Percentiles rank a stretch among this genome's conserved stretches.
Evolutionary conservation across 2,113 vertebrate species (phyloP).

Genomic region (Amazona guildingii): DNA sequence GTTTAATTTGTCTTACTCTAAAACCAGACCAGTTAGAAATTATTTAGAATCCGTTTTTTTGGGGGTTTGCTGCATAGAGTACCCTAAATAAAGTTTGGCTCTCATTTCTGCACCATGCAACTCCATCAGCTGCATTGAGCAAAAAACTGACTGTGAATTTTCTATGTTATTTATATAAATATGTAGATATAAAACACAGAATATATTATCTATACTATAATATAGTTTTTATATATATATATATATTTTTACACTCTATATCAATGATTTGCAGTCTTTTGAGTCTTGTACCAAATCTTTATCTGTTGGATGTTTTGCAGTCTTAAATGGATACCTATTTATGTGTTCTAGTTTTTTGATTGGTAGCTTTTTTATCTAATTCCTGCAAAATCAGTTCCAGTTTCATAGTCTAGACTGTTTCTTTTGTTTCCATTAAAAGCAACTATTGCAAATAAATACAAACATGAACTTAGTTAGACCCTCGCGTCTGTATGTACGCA

Average conservation of each 20-base stretch:
- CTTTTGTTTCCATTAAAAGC: constrained; percentile 17
- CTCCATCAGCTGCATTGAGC: not conserved
- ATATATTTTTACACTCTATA: not conserved
- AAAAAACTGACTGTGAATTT: not conserved
- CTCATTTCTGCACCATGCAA: not conserved
- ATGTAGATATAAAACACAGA: not conserved
- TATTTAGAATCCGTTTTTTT: not conserved
- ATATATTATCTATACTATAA: not conserved
- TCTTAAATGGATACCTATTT: not conserved
- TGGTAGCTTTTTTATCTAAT: constrained; percentile 49
- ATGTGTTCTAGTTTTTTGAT: not conserved
- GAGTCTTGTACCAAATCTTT: constrained; percentile 6
- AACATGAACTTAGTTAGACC: not conserved
- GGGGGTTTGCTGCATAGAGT: not conserved
- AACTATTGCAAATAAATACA: not conserved
- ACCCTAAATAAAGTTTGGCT: not conserved
- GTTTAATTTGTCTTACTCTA: not conserved
- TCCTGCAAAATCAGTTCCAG: constrained; percentile 40
- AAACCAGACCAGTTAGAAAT: not conserved
- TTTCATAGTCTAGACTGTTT: not conserved
- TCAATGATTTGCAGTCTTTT: not conserved
- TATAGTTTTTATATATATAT: not conserved
- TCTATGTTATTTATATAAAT: not conserved
- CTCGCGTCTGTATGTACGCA: not conserved
- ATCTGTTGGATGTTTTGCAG: not conserved